Base-by-base conservation (phyloP, 1,140 invertebrate genomes). In the Dendrolimus punctatus region DNA sequence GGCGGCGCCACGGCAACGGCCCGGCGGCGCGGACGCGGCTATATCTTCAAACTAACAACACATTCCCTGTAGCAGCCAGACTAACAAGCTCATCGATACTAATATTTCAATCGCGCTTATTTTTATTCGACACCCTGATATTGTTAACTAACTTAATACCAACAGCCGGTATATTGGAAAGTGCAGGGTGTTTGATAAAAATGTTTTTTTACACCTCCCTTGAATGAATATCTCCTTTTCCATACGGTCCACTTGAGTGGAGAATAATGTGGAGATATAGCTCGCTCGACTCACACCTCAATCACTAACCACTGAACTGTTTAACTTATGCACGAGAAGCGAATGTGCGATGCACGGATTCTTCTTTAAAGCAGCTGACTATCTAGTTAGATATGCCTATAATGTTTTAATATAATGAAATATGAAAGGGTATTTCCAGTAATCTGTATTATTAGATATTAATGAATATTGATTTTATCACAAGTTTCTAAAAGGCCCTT, bases 311-410 rank as follows among this genome's bases (percentile, higher is more conserved):
- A 83, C 78, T 73, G 67, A 80, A 70, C 70, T 82, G 58, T 39
- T 79, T 58, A 76, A 79, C 78, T 83, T 76, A 80, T 85, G 82
- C 82, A 85, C 82, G 82, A 82, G 72, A 76, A 78, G 80, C 80
- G 82, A 85, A 85, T 85, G 80, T 82, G 80, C 82, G 73, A 82
- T 85, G 83, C 83, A 86, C 83, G 83, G 69, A 79, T 74, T 77
- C 80, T 86, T 83, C 80, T 82, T 84, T 86, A 76, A 83, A 83
- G 78, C 80, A 81, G 83, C 80, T 85, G 64, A 81, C 79, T 85
- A 78, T 80, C 70, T 86, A 86, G 83, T 78, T 86, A 83, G 83
- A 73, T 76, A 76, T 66, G 80, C 80, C 80, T 86, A 71, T 70
- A 79, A 23, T 23, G 23, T 71, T 81, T 84, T 77, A 71, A 75